Base-by-base conservation (phyloP, 2,888 invertebrate genomes). In the Crematogaster levior region DNA sequence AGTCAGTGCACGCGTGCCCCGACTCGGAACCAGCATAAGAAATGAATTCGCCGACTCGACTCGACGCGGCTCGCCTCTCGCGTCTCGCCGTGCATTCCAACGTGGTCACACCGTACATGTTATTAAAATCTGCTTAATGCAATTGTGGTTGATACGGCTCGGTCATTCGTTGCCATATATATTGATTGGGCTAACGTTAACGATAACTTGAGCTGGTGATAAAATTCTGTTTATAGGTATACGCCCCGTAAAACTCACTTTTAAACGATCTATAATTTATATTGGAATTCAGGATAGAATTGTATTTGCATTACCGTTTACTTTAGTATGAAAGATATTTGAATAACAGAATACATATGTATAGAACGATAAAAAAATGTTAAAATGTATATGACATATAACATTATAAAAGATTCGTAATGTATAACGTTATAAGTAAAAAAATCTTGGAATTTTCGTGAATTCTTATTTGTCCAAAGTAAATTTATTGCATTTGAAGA, bases 21-120 rank as follows among this genome's bases (percentile, higher is more conserved):
- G 84, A 79, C 79, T 88, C 63, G 84, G 82, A 86, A 87, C 70
- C 72, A 61, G 63, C 61, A 61, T 63, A 87, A 84, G 74, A 88
- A 87, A 85, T 74, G 77, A 84, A 87, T 84, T 77, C 79, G 58
- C 79, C 27, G 77, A 40, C 53, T 84, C 43, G 65, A 48, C 77
- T 81, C 53, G 48, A 30, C 70, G 40, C 40, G 58, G 61, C 48
- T 56, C 61, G 21, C 21, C 37, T 24, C 12, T 27, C 10, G 48
- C 51, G 40, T 68, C 40, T 46, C n/a, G 21, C 40, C 61, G 56
- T 86, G 83, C 85, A 87, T 87, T 88, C 88, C 84, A 83, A 48
- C 48, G 40, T 60, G 81, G 5, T 70, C 24, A 53, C 53, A 21
- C 12, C 18, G 18, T 18, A 15, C 7, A 21, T 3, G 15, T 43